Evolutionary conservation across 1,140 invertebrate genomes (phyloP), one percentile per base, ranked within the genome.

Genomic region (Meloidogyne hapla): DNA sequence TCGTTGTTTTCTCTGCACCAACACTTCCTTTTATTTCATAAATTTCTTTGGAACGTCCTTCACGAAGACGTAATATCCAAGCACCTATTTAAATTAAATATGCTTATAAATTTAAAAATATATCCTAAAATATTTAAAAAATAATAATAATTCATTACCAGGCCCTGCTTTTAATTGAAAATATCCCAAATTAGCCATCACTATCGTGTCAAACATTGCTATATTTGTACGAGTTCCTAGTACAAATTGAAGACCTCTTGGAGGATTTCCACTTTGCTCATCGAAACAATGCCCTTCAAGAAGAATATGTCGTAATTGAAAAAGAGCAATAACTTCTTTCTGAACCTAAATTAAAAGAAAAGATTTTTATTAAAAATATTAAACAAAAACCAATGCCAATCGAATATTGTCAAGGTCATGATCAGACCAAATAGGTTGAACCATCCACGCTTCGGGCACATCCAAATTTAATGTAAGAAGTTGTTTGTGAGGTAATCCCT

Each of bases 371-470:
- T 9, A 40, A 83, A n/a, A 56, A 25, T 5, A 80, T 81, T 13
- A 18, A 61, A 56, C n/a, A n/a, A 68, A 62, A 18, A 85, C 89
- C 78, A 88, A 87, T 71, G 89, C 86, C 76, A 90, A 89, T 77
- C 94, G 91, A 78, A 99, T 98, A 88, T 99, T 99, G 88, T 99
- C 97, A 80, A 99, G 91, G 90, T 99, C 97, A 89, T 98, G 95
- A 21, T 94, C 92, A 40, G 95, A 94, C 1, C 28, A 77, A 8
- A 98, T 93, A 75, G 94, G 92, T 90, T 98, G 95, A 0, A 99
- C 94, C 79, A 99, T 90, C 97, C 96, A 99, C 88, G 97, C 96
- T 87, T 98, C 94, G n/a, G 96, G 95, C 40, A 96, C 93, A 80
- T 94, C 92, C 88, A 98, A 92, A 85, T 93, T 94, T 88, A 98